Percentiles rank a stretch among this genome's conserved stretches.
These are phyloP conservation scores for Acleris literana DNA, from an alignment of 2,888 invertebrate species.

Conservation along the genomic window DNA sequence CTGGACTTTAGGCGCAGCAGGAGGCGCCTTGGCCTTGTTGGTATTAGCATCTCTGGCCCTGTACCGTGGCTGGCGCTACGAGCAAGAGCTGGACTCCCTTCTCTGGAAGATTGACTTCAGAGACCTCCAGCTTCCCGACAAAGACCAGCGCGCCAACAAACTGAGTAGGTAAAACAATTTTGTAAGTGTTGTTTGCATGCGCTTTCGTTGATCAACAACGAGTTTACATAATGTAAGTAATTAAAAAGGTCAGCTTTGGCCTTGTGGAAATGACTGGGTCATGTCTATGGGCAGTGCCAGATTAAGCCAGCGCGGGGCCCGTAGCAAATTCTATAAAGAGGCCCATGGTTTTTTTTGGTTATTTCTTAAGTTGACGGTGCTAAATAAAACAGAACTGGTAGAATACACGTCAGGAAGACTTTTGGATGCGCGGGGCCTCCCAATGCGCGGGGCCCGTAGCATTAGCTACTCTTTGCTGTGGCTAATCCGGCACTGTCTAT, in stretches of 20 bases:
- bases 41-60: conserved; percentile 89
- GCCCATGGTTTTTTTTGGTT: too few species aligned
- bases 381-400: too few species aligned
- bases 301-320: too few species aligned
- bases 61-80: conserved; percentile 96
- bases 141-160: conserved; percentile 76
- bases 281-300: too few species aligned
- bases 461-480: too few species aligned
- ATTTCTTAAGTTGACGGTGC: too few species aligned
- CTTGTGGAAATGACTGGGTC: conserved; percentile 1
- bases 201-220: conserved; percentile 2
- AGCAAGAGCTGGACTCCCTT: conserved; percentile 95
- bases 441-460: too few species aligned
- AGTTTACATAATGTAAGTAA: neutral
- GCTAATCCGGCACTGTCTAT: too few species aligned
- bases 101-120: conserved; percentile 97
- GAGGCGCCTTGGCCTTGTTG: conserved; percentile 88
- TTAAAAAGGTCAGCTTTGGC: neutral
- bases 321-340: too few species aligned
- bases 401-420: too few species aligned
- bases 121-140: conserved; percentile 89
- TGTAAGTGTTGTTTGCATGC: conserved; percentile 74
- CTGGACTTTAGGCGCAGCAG: conserved; percentile 91
- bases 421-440: too few species aligned
- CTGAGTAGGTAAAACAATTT: conserved; percentile 82